Base-by-base conservation (phyloP, 1,140 invertebrate species). In the Hycleus cichorii region DNA sequence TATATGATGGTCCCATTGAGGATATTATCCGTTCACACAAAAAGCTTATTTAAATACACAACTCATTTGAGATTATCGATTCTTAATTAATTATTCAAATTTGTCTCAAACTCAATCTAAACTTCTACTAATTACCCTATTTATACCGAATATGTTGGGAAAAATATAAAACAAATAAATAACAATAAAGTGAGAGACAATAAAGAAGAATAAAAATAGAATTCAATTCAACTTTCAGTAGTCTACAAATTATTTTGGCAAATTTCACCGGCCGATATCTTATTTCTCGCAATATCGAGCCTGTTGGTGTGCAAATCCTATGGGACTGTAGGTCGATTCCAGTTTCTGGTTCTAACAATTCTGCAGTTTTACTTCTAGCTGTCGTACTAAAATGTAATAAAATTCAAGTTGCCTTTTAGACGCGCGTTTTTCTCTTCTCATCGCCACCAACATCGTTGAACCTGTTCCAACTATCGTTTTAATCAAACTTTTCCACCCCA, bases 311-410 rank as follows among this genome's bases (percentile, higher is more conserved):
- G 70, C 64, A 64, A 72, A 65, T 62, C 70, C 65, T 66, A 27
- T n/a, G 67, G 66, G 66, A 68, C 53, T 58, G 45, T 54, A 62
- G 67, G 67, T 69, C 70, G 70, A 73, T 67, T 69, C 65, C 66
- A 67, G 65, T 69, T 69, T 62, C 59, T 65, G 62, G 63, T 64
- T 67, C 69, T 70, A 73, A 73, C 71, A 73, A 73, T 71, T 73
- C 70, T 65, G 63, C 66, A 71, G 70, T 72, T 73, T 71, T 73
- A 73, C 66, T 72, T 67, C 67, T 60, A 42, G 61, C 71, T 73
- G 71, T 73, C 71, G 64, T 64, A 70, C 63, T 71, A 71, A 72
- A 72, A 55, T 71, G 68, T 72, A 70, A 73, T 73, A 73, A 73
- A 73, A 70, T 72, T 69, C 68, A 62, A 53, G 32, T 32, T 32